A percentile compares a stretch with the other conserved stretches of the same genome.
phyloP scores from a whole-genome alignment of 23 tunicate genomes.

The Corella eumyota region DNA sequence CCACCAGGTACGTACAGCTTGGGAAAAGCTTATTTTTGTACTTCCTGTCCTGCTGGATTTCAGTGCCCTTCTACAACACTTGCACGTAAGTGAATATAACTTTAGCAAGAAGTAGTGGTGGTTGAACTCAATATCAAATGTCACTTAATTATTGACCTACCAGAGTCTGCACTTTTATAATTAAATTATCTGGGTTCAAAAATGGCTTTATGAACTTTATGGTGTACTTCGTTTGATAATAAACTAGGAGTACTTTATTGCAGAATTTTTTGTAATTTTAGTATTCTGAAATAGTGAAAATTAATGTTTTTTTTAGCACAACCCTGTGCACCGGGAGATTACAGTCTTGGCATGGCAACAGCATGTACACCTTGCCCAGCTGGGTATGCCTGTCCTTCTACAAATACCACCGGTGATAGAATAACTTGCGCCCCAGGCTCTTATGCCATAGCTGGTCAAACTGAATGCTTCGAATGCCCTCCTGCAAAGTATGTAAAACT shows the following conservation, averaged over 20 bases:
- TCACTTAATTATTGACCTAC: too few relatives aligned
- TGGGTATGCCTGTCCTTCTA: conserved; percentile 87
- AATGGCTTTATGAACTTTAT: too few relatives aligned
- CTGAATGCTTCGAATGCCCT: conserved; percentile 3
- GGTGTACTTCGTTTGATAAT: too few relatives aligned
- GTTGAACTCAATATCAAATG: neutral
- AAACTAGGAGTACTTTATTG: too few relatives aligned
- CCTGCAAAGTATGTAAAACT: conserved; percentile 4
- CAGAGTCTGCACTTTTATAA: too few relatives aligned
- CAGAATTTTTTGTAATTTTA: too few relatives aligned
- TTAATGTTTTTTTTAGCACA: too few relatives aligned
- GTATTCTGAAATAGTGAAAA: too few relatives aligned
- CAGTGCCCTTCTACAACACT: conserved; percentile 27
- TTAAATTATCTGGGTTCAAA: too few relatives aligned
- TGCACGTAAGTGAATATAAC: neutral
- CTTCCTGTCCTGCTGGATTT: conserved; percentile 53
- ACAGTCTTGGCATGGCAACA: conserved; percentile 59
- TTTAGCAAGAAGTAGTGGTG: neutral
- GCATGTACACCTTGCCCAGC: conserved; percentile 61
- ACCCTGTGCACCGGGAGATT: conserved; percentile 40
- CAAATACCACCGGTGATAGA: conserved; percentile 28
- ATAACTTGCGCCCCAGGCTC: conserved; percentile 37
- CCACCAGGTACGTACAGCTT: conserved; percentile 56
- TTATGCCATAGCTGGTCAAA: conserved; percentile 10
- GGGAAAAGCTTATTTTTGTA: conserved; percentile 12